Evolutionary conservation across 2,113 vertebrate genomes (phyloP), one percentile per base, ranked within the genome.

Genomic region (Turnix velox): DNA sequence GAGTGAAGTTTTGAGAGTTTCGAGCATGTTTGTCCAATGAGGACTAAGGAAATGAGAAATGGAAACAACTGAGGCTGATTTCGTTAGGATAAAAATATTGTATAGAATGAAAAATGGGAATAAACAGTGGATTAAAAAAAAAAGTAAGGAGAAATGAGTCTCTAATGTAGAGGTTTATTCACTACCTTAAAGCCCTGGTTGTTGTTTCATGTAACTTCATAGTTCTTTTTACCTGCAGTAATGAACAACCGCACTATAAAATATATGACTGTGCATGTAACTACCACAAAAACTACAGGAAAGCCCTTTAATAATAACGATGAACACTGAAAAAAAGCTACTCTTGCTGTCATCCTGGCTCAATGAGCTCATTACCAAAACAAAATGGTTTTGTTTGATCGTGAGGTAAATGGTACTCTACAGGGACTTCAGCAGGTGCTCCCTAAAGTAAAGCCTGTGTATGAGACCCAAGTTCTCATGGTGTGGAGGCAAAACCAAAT

Each of bases 351-450:
- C 79, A 85, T 88, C 77, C 49, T 87, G 90, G 46, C 63, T 94
- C 45, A 33, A 51, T 75, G 87, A 95, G 63, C 57, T 97, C 88
- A 92, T 88, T 89, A 95, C 40, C 66, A 94, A 93, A 97, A 75
- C 54, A 79, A 93, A 90, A 89, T 10, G 35, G n/a, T 81, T 94
- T 80, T 57, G 39, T 96, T 92, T 91, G 88, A 92, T 76, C 28
- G 3, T 18, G 75, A 65, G 88, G 75, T 83, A 90, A 94, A 37
- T 24, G 46, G 51, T 75, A 23, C 27, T 87, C 67, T 39, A 24
- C 42, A 80, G 88, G 81, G 92, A 82, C 46, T 71, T 52, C 67
- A 71, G 62, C 42, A 80, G 66, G 73, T 30, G 27, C 22, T 82
- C 66, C 84, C 79, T 81, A 46, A 90, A 75, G 39, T 18, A 27